Conservation (phyloP, 2,888 invertebrate genomes). For the Drosophila colorata region DNA sequence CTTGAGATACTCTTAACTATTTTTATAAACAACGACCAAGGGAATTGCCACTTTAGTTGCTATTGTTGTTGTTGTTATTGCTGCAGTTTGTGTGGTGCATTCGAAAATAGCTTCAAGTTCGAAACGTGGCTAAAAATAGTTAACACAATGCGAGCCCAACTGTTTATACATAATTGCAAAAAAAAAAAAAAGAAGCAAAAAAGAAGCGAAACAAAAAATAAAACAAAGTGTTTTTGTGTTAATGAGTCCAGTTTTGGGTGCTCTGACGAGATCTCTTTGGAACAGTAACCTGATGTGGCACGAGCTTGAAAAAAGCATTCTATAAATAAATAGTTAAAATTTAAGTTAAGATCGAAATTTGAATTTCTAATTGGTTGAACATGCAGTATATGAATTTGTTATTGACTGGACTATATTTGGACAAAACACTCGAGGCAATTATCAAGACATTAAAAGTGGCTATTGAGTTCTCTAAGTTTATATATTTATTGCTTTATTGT, state of each 20-base stretch:
- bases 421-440: background rate
- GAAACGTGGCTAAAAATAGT: conserved; percentile 52
- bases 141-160: conserved; percentile 29
- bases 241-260: conserved; percentile 36
- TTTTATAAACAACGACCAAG: conserved; percentile 29
- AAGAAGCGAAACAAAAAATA: background rate
- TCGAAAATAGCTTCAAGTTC: conserved; percentile 64
- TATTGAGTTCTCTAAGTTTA: background rate
- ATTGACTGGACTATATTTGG: conserved; percentile 1
- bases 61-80: conserved; percentile 17
- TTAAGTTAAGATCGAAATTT: conserved; percentile 31
- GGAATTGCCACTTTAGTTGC: conserved; percentile 20
- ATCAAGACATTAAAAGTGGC: background rate
- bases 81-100: conserved; percentile 40
- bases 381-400: conserved; percentile 25
- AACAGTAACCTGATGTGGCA: conserved; percentile 31
- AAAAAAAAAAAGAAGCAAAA: background rate
- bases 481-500: background rate
- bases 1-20: conserved; percentile 44
- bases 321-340: conserved; percentile 24
- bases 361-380: conserved; percentile 44
- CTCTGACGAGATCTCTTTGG: conserved; percentile 18
- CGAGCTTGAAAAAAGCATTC: conserved; percentile 23
- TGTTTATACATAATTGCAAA: conserved; percentile 44
- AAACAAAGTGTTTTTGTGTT: conserved; percentile 22